These are phyloP conservation scores for Neodontobutis hainanensis DNA, from an alignment of 2,113 vertebrate species.

Conservation along the genomic window DNA sequence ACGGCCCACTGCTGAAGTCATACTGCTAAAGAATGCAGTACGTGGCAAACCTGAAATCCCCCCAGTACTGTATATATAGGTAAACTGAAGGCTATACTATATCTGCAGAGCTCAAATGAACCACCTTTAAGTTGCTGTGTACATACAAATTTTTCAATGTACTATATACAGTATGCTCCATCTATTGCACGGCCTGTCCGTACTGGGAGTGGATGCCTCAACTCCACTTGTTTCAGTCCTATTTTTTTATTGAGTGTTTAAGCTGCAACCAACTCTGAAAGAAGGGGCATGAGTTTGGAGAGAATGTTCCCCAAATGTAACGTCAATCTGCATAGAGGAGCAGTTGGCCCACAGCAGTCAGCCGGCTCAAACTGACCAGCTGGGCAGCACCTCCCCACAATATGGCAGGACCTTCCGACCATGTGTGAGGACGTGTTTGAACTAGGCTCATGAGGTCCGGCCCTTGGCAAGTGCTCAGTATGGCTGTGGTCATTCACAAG, in stretches of 20 bases:
- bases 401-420: conserved; percentile 43
- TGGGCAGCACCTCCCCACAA: conserved; percentile 66
- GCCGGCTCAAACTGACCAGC: conserved; percentile 53
- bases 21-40: no score
- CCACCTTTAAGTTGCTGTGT: neutral
- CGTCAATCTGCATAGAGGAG: conserved; percentile 36
- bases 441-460: conserved; percentile 39
- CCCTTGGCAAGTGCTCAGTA: conserved; percentile 53
- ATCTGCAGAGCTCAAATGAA: no score
- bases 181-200: no score
- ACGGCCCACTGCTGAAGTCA: no score
- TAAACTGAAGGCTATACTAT: no score
- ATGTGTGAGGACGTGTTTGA: conserved; percentile 42
- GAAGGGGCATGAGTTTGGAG: neutral
- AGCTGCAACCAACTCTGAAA: no score
- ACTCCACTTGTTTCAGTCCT: no score
- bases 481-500: conserved; percentile 53
- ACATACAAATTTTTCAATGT: neutral
- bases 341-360: conserved; percentile 29
- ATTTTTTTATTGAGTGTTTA: no score
- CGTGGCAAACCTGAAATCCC: no score
- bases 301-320: neutral
- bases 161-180: no score
- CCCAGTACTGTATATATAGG: no score
- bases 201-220: no score